Base-by-base conservation (phyloP, 2,113 vertebrate species). In the Halcyon malimbica region DNA sequence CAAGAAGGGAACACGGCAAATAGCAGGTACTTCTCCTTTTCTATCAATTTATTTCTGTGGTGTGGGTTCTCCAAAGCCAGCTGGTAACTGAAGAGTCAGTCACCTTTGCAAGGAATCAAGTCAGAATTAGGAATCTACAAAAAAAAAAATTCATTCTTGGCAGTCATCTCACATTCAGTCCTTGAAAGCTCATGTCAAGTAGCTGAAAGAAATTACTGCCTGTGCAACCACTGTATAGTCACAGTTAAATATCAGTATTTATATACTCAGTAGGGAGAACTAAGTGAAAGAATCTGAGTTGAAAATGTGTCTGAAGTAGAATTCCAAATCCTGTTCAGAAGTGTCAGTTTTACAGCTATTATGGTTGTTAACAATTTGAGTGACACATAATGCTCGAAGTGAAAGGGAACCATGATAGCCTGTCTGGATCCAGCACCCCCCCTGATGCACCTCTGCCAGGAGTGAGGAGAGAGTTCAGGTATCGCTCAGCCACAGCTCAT, bases 271-370 rank as follows among this genome's bases (percentile, higher is more conserved):
- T 76, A 94, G 78, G 88, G 82, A 95, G 62, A 98, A 96, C 57
- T 96, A 91, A 95, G 83, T 64, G 95, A 94, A 82, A 76, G 75
- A 85, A 51, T 97, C 41, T 37, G 37, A 94, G 79, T 41, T 97
- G 57, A 96, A 97, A 80, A 97, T 96, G 15, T 53, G 18, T 89
- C 57, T 97, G 64, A 98, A 97, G 96, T 96, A 90, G 75, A 92
- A 56, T 70, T 81, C 33, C 17, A 71, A 67, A 82, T 90, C 50
- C 18, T 84, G 90, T 92, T 70, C n/a, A 83, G 84, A 73, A 42
- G 31, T 77, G 12, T 87, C 1, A 57, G 18, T 83, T 82, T 87
- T 92, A 68, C 39, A 44, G 42, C 62, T 84, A n/a, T 68, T 76
- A 48, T 3, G 8, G 33, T 48, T 75, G n/a, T 79, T 79, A 76